Evolutionary conservation across 2,888 invertebrate species (phyloP).

Genomic region (Epicampocera succincta): DNA sequence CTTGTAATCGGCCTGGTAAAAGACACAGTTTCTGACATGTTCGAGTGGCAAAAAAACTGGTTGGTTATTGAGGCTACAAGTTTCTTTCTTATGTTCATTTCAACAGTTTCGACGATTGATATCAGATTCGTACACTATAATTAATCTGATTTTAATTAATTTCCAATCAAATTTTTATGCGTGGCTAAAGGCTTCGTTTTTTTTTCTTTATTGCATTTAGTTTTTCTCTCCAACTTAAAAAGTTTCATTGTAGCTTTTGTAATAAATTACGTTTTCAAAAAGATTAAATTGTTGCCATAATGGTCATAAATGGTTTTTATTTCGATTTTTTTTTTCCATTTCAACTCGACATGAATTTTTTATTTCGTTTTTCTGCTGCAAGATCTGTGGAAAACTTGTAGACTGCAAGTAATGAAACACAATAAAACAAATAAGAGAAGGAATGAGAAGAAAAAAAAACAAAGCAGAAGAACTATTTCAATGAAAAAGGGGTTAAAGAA

Average conservation of each 20-base stretch:
- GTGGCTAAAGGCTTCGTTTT: no score
- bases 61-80: no score
- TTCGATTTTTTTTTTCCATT: constrained; percentile 5
- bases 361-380: background rate
- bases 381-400: background rate
- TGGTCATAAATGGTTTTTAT: constrained; percentile 34
- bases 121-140: no score
- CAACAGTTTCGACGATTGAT: no score
- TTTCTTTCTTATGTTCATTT: no score
- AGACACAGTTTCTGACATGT: no score
- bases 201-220: no score
- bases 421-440: no score
- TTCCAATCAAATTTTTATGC: no score
- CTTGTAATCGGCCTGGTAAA: no score
- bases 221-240: background rate
- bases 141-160: no score
- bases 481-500: constrained; percentile 16
- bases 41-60: no score
- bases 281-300: constrained; percentile 32
- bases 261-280: constrained; percentile 29
- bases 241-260: constrained; percentile 27
- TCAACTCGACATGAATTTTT: background rate
- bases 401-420: background rate
- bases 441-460: background rate
- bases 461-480: background rate